A percentile compares a stretch with the other conserved stretches of the same genome.
phyloP scores from a whole-genome alignment of 2,888 invertebrate genomes.

The Platycnemis pennipes region DNA sequence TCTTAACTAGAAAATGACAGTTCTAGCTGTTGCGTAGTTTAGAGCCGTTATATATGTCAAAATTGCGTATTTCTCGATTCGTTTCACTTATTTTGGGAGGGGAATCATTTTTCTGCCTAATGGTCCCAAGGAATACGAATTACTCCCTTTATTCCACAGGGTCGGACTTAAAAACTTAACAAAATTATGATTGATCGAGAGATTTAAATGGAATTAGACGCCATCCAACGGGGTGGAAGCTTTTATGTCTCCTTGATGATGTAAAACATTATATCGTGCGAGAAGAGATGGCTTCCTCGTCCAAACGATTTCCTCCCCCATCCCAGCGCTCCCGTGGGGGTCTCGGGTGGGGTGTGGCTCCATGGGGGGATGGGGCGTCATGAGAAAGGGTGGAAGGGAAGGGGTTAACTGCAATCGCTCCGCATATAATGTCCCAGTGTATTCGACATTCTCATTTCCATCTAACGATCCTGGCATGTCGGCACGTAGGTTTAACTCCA shows the following conservation, averaged over 20 bases:
- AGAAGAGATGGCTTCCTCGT: not conserved
- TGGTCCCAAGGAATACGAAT: not conserved
- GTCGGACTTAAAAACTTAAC: not conserved
- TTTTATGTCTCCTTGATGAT: slow-evolving; percentile 32
- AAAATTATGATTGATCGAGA: slow-evolving; percentile 31
- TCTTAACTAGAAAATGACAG: too few relatives aligned
- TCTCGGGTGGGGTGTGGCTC: not conserved
- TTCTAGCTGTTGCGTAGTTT: too few relatives aligned
- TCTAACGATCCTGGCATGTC: slow-evolving; percentile 56
- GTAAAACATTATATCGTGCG: slow-evolving; percentile 30
- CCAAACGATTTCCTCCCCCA: slow-evolving; percentile 8
- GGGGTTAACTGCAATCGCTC: slow-evolving; percentile 4
- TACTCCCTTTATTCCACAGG: not conserved
- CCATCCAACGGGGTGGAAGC: not conserved
- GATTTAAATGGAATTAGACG: slow-evolving; percentile 26
- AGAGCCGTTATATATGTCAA: not conserved
- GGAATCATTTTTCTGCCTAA: not conserved
- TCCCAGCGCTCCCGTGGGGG: not conserved
- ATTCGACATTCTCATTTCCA: slow-evolving; percentile 51
- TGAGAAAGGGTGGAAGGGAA: not conserved
- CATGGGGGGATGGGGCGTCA: not conserved
- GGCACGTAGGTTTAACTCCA: slow-evolving; percentile 51
- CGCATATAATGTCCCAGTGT: slow-evolving; percentile 31
- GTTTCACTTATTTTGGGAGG: not conserved
- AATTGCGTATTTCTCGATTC: not conserved